Evolutionary conservation across 2,888 invertebrate genomes (phyloP), one percentile per base, ranked within the genome.

Genomic region (Philonicus albiceps): DNA sequence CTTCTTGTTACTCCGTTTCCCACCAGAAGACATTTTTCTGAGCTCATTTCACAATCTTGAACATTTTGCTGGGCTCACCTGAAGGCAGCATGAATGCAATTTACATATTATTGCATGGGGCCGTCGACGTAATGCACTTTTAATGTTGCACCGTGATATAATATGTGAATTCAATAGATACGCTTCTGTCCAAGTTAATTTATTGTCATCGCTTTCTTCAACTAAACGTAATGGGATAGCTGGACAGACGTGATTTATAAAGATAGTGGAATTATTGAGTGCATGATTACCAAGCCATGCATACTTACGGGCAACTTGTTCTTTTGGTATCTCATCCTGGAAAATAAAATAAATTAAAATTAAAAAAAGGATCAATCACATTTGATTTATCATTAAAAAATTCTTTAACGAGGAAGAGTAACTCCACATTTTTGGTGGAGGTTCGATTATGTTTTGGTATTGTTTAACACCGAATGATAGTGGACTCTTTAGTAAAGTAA

Each of bases 281-380:
- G 34, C 11, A 34, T 31, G n/a, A 34, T 31, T 74, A 74, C n/a
- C 8, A 0, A 16, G 8, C 4, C 19, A 19, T 74, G 3, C 27
- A 3, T 78, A 86, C 87, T 87, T 85, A 87, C 87, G 53, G 13
- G n/a, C 72, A 53, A 87, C 53, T 72, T 85, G 85, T 40, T 87
- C 87, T 78, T 87, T 87, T 27, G 87, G 87, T 73, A 84, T 5
- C 1, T 84, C 84, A 43, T 84, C 84, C 84, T 84, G 83, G 6
- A 84, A 84, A 73, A 49, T n/a, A 13, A 43, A 1, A 16, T n/a
- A 19, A n/a, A 49, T 4, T 6, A 6, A 16, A 49, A 49, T 49
- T 49, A 49, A n/a, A 49, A 0, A 19, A 16, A 43, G 40, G 16
- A 1, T 40, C 1, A 40, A 40, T 13, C 13, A 13, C 11, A 40